phyloP scores from a whole-genome alignment of 2,113 vertebrate species.

The Helogale parvula region DNA sequence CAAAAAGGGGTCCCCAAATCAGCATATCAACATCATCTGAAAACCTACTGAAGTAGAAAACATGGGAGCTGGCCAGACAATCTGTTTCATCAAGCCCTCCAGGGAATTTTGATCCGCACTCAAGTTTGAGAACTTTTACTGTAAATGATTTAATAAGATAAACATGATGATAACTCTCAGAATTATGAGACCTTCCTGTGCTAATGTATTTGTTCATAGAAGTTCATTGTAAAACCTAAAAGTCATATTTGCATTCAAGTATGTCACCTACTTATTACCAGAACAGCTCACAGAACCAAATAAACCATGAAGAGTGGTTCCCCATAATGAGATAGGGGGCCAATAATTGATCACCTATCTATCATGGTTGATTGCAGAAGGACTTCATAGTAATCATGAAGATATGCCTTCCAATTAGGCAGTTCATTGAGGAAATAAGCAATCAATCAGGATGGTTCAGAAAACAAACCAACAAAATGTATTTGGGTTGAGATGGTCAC shows the following conservation, averaged over 20 bases:
- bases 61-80: background rate
- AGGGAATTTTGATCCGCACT: background rate
- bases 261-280: background rate
- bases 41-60: background rate
- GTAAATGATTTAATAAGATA: constrained; percentile 25
- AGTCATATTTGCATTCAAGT: background rate
- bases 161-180: background rate
- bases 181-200: background rate
- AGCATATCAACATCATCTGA: background rate
- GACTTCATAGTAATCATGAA: constrained; percentile 49
- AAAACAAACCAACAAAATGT: background rate
- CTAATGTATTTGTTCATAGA: background rate
- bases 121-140: background rate
- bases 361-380: constrained; percentile 57
- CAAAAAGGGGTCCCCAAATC: background rate
- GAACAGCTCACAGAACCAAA: background rate
- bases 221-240: background rate
- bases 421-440: constrained; percentile 30
- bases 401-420: constrained; percentile 34
- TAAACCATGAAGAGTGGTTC: background rate
- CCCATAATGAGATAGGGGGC: background rate
- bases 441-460: constrained; percentile 55
- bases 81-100: background rate
- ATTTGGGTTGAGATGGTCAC: background rate
- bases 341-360: background rate